Base-by-base conservation (phyloP, 2,888 invertebrate genomes). In the Axea sp. region DNA sequence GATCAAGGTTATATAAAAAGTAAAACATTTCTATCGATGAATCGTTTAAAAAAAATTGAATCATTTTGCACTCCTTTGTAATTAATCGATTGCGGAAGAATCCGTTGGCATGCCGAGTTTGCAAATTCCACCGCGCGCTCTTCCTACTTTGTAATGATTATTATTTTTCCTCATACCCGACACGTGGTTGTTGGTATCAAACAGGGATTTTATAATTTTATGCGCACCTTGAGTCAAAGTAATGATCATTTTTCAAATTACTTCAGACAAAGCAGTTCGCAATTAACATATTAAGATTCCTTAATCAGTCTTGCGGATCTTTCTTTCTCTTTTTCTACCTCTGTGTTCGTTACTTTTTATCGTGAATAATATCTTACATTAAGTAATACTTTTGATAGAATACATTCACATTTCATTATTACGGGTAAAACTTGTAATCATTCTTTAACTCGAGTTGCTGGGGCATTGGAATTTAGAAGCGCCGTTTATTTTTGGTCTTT, bases 201-300 rank as follows among this genome's bases (percentile, higher is more conserved):
- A 45, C 33, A 7, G 39, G 28, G 4, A 24, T 57, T 5, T 9
- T 24, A 15, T 49, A 41, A 62, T 51, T 14, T 2, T 43, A 53
- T 65, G 53, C 55, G 24, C 55, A 45, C 65, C 55, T 65, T 65
- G 65, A 65, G 65, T 30, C 9, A 28, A 53, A n/a, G 8, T 35
- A 53, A 43, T 12, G 28, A 45, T 65, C 35, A 45, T 55, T 55
- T 41, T 64, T 43, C 37, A 37, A 65, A 45, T 45, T 37, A 17
- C 53, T 30, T 11, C 11, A 45, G 24, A 62, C 53, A 51, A 64
- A 60, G 39, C 60, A 14, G 11, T 30, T 24, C 11, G 14, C 17
- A 30, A 60, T 62, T 49, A 62, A 41, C 62, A 41, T 62, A 41
- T 47, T 31, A 35, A 31, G 41, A 45, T 19, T 41, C 7, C 22